Base-by-base conservation (phyloP, 1,140 invertebrate genomes). In the Drosophila tristis region DNA sequence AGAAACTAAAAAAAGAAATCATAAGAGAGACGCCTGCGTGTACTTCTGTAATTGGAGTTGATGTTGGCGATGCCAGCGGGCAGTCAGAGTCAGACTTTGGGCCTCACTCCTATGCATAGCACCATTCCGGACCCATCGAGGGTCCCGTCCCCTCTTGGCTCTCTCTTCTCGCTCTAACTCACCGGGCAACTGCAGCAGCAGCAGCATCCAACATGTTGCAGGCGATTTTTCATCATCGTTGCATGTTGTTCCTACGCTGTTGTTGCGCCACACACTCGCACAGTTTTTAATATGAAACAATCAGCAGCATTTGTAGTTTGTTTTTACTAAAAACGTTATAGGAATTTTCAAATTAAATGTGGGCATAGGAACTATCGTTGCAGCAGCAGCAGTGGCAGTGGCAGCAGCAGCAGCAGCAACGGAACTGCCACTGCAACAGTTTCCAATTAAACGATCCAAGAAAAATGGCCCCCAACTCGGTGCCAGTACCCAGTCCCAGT, bases 1-100 rank as follows among this genome's bases (percentile, higher is more conserved):
- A 49, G 50, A 49, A 72, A 81, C 63, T 67, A 74, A 78, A 82
- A 77, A 85, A 87, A 78, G 55, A 75, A 86, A 87, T 87, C 82
- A 87, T 87, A 86, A 87, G 60, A 87, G 78, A 87, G 82, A 87
- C 82, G 84, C 84, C 78, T 89, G 74, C 82, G 84, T 86, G 82
- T 86, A 87, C 82, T 86, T 82, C 84, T 86, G 81, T 86, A 86
- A 86, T 86, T 86, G 84, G 78, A 87, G 84, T 86, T 86, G 78
- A 86, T 87, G 82, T 87, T 77, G 82, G 78, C 68, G 74, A 62
- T 87, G 82, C 82, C 82, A 87, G 82, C 82, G 78, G 82, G 82
- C 82, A 86, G 81, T 55, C 64, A 58, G 51, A 57, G 57, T 31
- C 50, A 51, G 62, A 60, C 50, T 60, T 45, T 50, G 44, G 39